Percentiles rank a stretch among this genome's conserved stretches.
Evolutionary conservation across 2,888 invertebrate species (phyloP).

Genomic region (Beris chalybata): DNA sequence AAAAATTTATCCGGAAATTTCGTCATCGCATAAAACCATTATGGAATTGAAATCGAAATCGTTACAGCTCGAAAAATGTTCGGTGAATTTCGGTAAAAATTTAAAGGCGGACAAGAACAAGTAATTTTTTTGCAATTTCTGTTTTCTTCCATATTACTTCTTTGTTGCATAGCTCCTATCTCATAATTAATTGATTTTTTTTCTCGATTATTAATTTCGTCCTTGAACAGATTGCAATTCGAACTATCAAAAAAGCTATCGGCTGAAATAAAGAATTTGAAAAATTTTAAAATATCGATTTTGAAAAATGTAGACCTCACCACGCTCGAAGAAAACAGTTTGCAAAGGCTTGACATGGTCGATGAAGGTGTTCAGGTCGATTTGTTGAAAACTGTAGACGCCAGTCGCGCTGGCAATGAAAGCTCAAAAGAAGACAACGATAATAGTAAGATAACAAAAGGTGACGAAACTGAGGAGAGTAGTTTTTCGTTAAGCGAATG

Average conservation of each 20-base stretch:
- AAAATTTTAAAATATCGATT: constrained; percentile 38
- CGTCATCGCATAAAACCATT: constrained; percentile 48
- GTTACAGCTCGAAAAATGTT: constrained; percentile 46
- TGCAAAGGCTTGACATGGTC: too few relatives aligned
- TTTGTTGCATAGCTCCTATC: neutral
- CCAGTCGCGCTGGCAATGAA: too few relatives aligned
- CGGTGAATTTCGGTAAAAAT: constrained; percentile 47
- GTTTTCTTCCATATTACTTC: neutral
- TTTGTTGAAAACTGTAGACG: too few relatives aligned
- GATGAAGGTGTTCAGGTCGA: too few relatives aligned
- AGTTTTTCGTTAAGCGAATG: neutral
- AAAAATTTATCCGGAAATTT: constrained; percentile 51
- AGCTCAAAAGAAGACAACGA: too few relatives aligned
- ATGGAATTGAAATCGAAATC: constrained; percentile 48
- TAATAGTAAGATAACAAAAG: too few relatives aligned
- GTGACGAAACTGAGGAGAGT: neutral
- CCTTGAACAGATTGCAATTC: constrained; percentile 45
- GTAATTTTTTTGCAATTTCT: constrained; percentile 23
- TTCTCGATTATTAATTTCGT: neutral
- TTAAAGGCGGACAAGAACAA: constrained; percentile 41
- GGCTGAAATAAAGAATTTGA: constrained; percentile 50
- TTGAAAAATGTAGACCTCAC: neutral
- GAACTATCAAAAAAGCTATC: constrained; percentile 48
- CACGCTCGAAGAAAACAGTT: neutral
- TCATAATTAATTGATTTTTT: neutral